Conservation (phyloP, 2,888 invertebrate genomes). For the Dione vanillae region DNA sequence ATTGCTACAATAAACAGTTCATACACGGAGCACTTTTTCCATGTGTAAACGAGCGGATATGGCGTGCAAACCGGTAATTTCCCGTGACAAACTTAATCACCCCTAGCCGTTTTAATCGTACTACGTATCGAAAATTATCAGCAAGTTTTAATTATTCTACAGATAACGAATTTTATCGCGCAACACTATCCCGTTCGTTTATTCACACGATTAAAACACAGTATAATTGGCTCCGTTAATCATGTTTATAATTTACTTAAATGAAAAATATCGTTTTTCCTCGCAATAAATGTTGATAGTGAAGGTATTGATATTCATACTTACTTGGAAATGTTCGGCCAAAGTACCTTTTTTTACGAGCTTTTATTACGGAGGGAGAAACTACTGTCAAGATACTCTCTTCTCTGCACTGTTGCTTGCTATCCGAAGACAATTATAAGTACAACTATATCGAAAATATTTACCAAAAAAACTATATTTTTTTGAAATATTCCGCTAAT, state of each 20-base stretch:
- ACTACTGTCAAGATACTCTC: no score
- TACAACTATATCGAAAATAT: neutral
- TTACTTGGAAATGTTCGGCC: no score
- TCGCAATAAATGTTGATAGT: neutral
- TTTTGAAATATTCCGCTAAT: neutral
- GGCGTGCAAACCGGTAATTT: constrained; percentile 36
- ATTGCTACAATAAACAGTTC: constrained; percentile 31
- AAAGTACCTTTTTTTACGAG: no score
- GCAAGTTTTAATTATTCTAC: constrained; percentile 45
- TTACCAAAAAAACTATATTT: neutral
- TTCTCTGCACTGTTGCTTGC: no score
- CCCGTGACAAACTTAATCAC: constrained; percentile 42
- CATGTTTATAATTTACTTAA: constrained; percentile 30
- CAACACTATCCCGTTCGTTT: constrained; percentile 34
- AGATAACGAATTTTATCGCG: constrained; percentile 34
- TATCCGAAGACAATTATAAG: neutral
- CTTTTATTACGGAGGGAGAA: no score
- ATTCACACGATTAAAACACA: constrained; percentile 34
- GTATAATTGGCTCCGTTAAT: constrained; percentile 29
- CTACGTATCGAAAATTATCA: constrained; percentile 43
- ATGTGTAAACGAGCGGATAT: constrained; percentile 32
- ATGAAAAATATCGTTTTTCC: constrained; percentile 8
- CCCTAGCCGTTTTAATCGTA: constrained; percentile 33
- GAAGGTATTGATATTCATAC: neutral
- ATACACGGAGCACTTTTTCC: constrained; percentile 15